Base-by-base conservation (phyloP, 2,113 vertebrate species). In the Archocentrus centrarchus region DNA sequence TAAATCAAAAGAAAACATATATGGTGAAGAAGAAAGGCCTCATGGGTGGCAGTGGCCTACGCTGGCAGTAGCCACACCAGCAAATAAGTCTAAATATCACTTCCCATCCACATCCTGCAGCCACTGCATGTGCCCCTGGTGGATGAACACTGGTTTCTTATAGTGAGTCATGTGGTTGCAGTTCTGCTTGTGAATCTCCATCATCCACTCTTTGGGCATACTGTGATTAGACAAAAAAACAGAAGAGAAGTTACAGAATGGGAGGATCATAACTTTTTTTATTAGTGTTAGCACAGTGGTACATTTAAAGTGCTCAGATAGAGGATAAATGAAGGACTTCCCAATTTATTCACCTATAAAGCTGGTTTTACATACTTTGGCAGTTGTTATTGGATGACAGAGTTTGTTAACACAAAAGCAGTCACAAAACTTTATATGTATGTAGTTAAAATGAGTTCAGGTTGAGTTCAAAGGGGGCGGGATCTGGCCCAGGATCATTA, bases 31-130 rank as follows among this genome's bases (percentile, higher is more conserved):
- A 44, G 37, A 53, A 62, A 20, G 55, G 59, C 4, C 97, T 97
- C 94, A 99, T 97, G 97, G 98, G 82, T 99, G 97, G 84, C 97
- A 99, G 91, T 99, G 98, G 44, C 98, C 98, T 30, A 98, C 97
- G 63, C 96, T 95, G 97, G 84, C 97, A 99, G 91, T 99, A 98
- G 44, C 98, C 98, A 98, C 97, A 64, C 96, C 95, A 11, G 96
- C 97, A 91, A 98, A 98, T n/a, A 98, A 89, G 89, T 99, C 98
- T 22, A 99, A 96, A 91, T 99, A 99, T 81, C 98, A 94, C 22
- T 61, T 95, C 7, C 98, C 98, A 4, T 98, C 93, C 4, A 95
- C 88, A 64, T 99, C 98, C 95, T 97, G 99, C 32, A 99, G 75
- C 98, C 98, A 99, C 91, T 99, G 96, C 98, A 97, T 98, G 85